Conservation (phyloP, 2,888 invertebrate species). For the Cremastinae sp. region DNA sequence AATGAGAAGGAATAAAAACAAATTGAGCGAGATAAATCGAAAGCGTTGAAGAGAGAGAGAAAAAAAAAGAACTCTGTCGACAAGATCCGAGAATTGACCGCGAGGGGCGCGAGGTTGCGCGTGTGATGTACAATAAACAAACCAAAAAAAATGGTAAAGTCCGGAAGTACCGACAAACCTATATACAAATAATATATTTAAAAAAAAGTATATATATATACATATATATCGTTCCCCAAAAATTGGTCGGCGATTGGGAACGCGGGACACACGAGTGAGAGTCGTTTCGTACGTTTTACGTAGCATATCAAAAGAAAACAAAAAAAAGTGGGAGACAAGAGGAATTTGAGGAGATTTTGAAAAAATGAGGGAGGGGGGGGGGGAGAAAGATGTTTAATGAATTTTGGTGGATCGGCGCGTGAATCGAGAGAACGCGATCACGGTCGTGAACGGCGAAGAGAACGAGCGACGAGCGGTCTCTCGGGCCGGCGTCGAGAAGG, state of each 20-base stretch:
- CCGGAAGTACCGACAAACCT: constrained; percentile 43
- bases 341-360: constrained; percentile 8
- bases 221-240: neutral
- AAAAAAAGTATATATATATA: neutral
- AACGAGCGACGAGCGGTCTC: constrained; percentile 53
- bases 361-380: constrained; percentile 46
- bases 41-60: neutral
- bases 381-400: constrained; percentile 64
- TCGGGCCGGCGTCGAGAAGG: constrained; percentile 58
- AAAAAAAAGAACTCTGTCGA: constrained; percentile 37
- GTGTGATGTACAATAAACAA: constrained; percentile 61
- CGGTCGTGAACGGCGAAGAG: constrained; percentile 51
- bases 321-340: constrained; percentile 11
- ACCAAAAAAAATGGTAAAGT: constrained; percentile 18
- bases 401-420: constrained; percentile 56
- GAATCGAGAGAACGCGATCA: constrained; percentile 60
- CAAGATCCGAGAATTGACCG: constrained; percentile 26
- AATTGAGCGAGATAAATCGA: too few species aligned
- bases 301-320: constrained; percentile 60
- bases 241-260: neutral
- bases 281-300: constrained; percentile 55
- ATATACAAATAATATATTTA: too few species aligned
- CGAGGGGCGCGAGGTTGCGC: constrained; percentile 35
- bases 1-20: constrained; percentile 14
- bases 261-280: constrained; percentile 31